Conservation (phyloP, 2,113 vertebrate genomes). For the Nothobranchius kuhntae region DNA sequence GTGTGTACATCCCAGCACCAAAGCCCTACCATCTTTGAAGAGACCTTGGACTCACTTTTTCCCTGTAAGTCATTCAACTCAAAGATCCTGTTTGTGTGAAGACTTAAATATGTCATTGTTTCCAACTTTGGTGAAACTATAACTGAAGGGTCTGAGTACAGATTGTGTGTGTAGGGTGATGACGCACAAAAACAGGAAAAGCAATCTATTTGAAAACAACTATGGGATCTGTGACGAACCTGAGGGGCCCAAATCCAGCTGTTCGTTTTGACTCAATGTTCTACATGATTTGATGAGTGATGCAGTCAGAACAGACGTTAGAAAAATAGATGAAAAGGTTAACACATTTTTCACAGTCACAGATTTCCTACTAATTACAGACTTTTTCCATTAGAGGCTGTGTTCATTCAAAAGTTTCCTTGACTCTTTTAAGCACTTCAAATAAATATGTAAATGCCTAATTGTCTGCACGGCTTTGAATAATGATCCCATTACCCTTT, state of each 20-base stretch:
- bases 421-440: slow-evolving; percentile 24
- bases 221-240: too few relatives aligned
- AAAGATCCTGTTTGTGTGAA: background rate
- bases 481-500: slow-evolving; percentile 52
- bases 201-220: background rate
- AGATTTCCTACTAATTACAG: slow-evolving; percentile 24
- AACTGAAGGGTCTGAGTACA: background rate
- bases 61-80: too few relatives aligned
- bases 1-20: too few relatives aligned
- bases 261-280: background rate
- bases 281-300: background rate
- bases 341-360: slow-evolving; percentile 12
- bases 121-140: background rate
- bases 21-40: too few relatives aligned
- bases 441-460: slow-evolving; percentile 55
- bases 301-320: background rate
- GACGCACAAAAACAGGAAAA: background rate
- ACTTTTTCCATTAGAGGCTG: slow-evolving; percentile 15
- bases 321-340: background rate
- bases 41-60: too few relatives aligned
- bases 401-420: slow-evolving; percentile 28
- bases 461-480: slow-evolving; percentile 52
- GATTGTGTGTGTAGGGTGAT: background rate
- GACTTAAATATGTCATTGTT: background rate
- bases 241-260: background rate